A percentile compares a stretch with the other conserved stretches of the same genome.
These are phyloP conservation scores for Dicerorhinus sumatrensis DNA, from an alignment of 2,113 vertebrate species.

Conservation along the genomic window DNA sequence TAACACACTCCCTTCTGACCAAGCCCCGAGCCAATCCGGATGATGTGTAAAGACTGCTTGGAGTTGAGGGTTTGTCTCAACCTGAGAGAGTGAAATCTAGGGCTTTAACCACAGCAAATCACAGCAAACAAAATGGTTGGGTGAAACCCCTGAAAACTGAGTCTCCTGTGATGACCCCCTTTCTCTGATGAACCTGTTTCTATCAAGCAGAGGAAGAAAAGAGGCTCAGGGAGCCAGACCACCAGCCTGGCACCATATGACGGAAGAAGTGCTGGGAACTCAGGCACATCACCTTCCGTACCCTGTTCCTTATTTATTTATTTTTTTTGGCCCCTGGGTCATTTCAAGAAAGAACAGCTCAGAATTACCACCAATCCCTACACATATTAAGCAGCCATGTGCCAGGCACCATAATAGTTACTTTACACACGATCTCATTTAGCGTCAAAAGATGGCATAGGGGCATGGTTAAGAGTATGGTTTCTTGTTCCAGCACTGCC, in stretches of 20 bases:
- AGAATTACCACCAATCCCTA: neutral
- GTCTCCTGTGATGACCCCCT: neutral
- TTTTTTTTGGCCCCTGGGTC: neutral
- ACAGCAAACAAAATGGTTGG: neutral
- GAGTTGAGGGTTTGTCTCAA: neutral
- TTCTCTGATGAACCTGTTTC: neutral
- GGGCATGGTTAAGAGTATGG: neutral
- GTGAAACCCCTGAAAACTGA: neutral
- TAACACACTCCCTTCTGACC: neutral
- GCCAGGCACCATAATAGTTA: neutral
- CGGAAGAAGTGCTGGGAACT: neutral
- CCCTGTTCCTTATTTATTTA: neutral
- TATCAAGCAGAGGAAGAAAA: neutral
- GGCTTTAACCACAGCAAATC: neutral
- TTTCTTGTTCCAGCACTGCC: neutral
- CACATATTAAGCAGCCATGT: neutral
- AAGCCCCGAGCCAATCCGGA: neutral
- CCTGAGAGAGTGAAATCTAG: neutral
- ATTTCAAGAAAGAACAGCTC: slow-evolving; percentile 3
- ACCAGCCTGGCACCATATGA: neutral
- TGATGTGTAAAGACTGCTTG: neutral
- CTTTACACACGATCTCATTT: neutral
- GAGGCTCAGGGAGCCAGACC: neutral
- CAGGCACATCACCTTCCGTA: neutral
- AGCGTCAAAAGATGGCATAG: neutral